Conservation (phyloP, 30 jellyfish, hydroid and myxozoan species). For the Nemopilema nomurai region DNA sequence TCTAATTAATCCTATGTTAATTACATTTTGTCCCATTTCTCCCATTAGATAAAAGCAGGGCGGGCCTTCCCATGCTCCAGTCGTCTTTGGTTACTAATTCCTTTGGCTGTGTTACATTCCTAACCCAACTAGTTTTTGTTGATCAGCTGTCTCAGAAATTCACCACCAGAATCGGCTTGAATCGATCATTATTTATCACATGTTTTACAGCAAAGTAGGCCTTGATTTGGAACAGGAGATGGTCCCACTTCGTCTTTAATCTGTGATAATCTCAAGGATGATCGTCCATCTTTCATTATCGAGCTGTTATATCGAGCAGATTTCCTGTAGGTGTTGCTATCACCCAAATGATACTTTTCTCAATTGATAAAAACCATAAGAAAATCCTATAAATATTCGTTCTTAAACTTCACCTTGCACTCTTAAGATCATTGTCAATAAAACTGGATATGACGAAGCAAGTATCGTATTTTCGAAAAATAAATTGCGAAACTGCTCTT, state of each 20-base stretch:
- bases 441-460: neutral
- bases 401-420: neutral
- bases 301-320: neutral
- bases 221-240: neutral
- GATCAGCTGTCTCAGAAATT: too few species aligned
- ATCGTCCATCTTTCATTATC: conserved; percentile 1
- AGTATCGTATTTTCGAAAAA: neutral
- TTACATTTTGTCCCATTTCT: too few species aligned
- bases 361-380: conserved; percentile 17
- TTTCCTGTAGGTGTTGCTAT: conserved; percentile 25
- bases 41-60: too few species aligned
- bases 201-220: neutral
- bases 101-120: too few species aligned
- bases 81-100: too few species aligned
- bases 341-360: neutral
- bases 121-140: too few species aligned
- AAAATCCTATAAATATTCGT: neutral
- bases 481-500: neutral
- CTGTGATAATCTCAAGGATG: conserved; percentile 6
- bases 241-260: neutral
- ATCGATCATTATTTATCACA: too few species aligned
- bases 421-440: neutral
- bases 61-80: too few species aligned
- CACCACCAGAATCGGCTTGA: neutral
- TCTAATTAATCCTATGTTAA: too few species aligned